Evolutionary conservation across 2,888 invertebrate species (phyloP), one percentile per base, ranked within the genome.

Genomic region (Alsophila aescularia): DNA sequence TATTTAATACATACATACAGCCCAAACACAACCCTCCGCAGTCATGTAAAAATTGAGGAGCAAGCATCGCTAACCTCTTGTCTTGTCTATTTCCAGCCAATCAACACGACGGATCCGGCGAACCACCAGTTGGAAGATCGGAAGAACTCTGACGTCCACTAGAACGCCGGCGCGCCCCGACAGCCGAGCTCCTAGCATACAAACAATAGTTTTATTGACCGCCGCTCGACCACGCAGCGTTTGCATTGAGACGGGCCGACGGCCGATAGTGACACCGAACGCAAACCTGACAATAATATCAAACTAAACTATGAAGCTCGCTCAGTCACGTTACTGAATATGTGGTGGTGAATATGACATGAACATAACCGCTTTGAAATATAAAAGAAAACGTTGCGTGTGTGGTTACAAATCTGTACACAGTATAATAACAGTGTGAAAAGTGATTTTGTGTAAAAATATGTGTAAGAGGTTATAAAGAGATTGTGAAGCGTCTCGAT

Each of bases 81-180:
- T 12, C 2, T 12, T 47, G 15, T 48, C 69, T 78, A 61, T 66
- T 93, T 92, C 35, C 93, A 96, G 95, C 96, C 96, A 81, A 94
- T 96, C 92, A 96, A 94, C 93, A 95, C 95, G 82, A 94, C 95
- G 83, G 96, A 96, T 92, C 95, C 95, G 90, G 95, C 95, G 85
- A 96, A 96, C 92, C 96, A 96, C 91, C 95, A 95, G 92, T 90
- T 95, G 87, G 78, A 56, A 31, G 55, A 63, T 70, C 96, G 96
- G 85, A 96, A 96, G 93, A 94, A 95, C 85, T 95, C 96, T 79
- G 96, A 96, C 93, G 96, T 96, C 89, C 96, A 96, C 94, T 96
- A 90, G 85, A 83, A 82, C 81, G 85, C 72, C 75, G 78, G 75
- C 77, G 71, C 64, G 72, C 69, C 67, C 37, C 37, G 14, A 14